A percentile compares a stretch with the other conserved stretches of the same genome.
phyloP scores from a whole-genome alignment of 2,113 vertebrate species.

The Psophia crepitans region DNA sequence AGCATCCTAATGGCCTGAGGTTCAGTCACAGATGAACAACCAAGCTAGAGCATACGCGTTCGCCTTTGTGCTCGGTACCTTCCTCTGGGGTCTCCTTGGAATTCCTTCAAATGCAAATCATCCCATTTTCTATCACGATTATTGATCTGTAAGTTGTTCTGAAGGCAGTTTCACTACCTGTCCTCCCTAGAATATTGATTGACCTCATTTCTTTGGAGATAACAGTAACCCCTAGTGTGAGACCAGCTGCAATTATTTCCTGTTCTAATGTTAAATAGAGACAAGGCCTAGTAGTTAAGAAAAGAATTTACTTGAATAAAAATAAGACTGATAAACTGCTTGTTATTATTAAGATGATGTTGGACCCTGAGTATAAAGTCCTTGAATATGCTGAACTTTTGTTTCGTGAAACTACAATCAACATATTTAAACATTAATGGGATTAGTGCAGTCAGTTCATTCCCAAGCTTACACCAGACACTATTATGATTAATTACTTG shows the following conservation, averaged over 20 bases:
- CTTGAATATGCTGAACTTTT: not conserved
- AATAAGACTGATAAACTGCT: not conserved
- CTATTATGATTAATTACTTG: not conserved
- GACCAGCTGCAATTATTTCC: constrained; percentile 1
- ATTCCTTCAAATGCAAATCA: constrained; percentile 7
- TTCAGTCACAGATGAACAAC: not conserved
- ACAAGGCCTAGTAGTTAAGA: not conserved
- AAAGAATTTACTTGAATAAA: not conserved
- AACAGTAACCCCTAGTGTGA: not conserved
- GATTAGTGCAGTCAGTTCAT: not conserved
- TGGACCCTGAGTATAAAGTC: not conserved
- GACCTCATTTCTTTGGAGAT: not conserved
- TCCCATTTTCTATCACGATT: not conserved
- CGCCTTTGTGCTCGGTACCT: not conserved
- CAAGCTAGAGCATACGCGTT: not conserved
- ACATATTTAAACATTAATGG: not conserved
- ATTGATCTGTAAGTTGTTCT: not conserved
- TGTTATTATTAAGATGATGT: not conserved
- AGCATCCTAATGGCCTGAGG: not conserved
- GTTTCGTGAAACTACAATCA: not conserved
- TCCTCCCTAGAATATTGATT: constrained; percentile 10
- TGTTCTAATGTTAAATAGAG: not conserved
- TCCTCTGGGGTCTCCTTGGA: not conserved
- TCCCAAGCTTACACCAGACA: not conserved
- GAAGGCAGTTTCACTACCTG: not conserved